Base-by-base conservation (phyloP, 2,888 invertebrate species). In the Nipponacmea schrenckii region DNA sequence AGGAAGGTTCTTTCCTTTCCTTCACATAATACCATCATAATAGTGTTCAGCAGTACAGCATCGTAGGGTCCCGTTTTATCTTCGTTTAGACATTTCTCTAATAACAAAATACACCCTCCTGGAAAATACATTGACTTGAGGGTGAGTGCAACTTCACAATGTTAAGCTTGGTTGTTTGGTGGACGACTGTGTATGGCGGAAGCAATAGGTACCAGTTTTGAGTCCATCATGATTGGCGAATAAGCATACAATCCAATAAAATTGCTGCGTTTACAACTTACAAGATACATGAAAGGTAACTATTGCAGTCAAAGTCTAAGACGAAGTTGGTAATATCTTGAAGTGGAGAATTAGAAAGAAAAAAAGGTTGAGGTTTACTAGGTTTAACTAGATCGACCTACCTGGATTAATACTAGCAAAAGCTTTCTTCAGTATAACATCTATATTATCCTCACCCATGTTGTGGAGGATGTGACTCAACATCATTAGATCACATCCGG, bases 401-500 rank as follows among this genome's bases (percentile, higher is more conserved):
- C 84, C 84, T 74, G 80, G 79, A 26, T 78, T 77, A 12, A 84
- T 72, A 46, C 80, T 77, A 2, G 76, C 44, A 74, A 74, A 84
- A 20, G 83, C 76, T 67, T 78, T 83, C 39, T 72, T 69, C n/a
- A 84, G 78, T 8, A 84, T 71, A 24, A 69, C 62, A 67, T 83
- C 77, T 8, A 84, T 72, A 24, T 73, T 72, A 12, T 77, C 73
- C 14, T 77, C 76, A n/a, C 77, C 73, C 82, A 81, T 81, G 69
- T 80, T 81, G 68, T 84, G 84, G 1, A 84, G 67, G n/a, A 84
- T 78, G 74, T 84, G 82, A 46, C 81, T 79, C 20, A 84, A 69
- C 8, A 84, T 72, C 65, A 79, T 84, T 10, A 84, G 73, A 69
- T 84, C 84, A 17, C 78, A 80, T 7, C 72, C 67, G 5, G 84